Conservation (phyloP, 1,140 invertebrate genomes). For the Mamestra configurata region DNA sequence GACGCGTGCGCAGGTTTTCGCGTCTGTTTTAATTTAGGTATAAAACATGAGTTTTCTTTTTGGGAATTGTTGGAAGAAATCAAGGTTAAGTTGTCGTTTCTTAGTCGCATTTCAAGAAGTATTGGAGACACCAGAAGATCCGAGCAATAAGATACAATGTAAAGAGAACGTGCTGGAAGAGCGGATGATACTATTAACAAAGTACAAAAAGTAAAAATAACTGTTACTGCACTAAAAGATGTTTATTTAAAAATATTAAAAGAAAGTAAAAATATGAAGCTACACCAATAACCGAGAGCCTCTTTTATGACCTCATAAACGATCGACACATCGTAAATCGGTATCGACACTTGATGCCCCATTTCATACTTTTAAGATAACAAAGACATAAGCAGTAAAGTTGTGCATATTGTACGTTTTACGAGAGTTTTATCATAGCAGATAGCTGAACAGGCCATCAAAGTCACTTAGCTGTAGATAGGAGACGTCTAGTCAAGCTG, state of each 20-base stretch:
- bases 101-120: too few relatives aligned
- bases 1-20: slow-evolving; percentile 47
- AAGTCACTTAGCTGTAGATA: slow-evolving; percentile 42
- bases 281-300: slow-evolving; percentile 5
- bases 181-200: background rate
- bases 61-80: background rate
- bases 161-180: background rate
- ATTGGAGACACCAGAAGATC: background rate
- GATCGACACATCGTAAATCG: slow-evolving; percentile 48
- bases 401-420: slow-evolving; percentile 50
- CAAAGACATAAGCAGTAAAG: slow-evolving; percentile 48
- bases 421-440: slow-evolving; percentile 46
- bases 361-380: slow-evolving; percentile 53
- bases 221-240: background rate
- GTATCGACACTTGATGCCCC: slow-evolving; percentile 48
- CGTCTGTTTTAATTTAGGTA: slow-evolving; percentile 36
- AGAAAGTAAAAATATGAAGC: slow-evolving; percentile 10
- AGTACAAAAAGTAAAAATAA: too few relatives aligned
- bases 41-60: slow-evolving; percentile 22
- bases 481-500: slow-evolving; percentile 20
- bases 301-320: slow-evolving; percentile 46
- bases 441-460: slow-evolving; percentile 45
- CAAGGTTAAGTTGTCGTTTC: background rate
- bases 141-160: too few relatives aligned
- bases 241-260: slow-evolving; percentile 20